Conservation (phyloP, 2,113 vertebrate genomes). For the Periophthalmodon schlosseri region DNA sequence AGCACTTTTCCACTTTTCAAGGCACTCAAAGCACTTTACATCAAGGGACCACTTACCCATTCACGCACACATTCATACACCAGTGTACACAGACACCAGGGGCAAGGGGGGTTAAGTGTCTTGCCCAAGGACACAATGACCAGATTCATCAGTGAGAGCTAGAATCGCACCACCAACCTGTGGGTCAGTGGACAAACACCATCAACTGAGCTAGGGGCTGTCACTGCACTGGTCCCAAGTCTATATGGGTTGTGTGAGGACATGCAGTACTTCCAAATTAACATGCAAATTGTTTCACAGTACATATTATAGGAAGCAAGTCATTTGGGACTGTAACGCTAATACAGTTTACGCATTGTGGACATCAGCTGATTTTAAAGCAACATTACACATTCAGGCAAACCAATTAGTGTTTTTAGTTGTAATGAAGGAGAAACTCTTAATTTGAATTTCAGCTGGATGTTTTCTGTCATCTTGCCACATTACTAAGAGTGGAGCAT, state of each 20-base stretch:
- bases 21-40: too few relatives aligned
- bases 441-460: conserved; percentile 23
- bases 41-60: too few relatives aligned
- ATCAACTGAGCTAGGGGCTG: too few relatives aligned
- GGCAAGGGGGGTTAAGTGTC: too few relatives aligned
- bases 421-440: conserved; percentile 15
- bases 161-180: too few relatives aligned
- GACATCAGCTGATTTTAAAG: not conserved
- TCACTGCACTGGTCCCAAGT: not conserved
- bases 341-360: not conserved
- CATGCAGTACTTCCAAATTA: not conserved
- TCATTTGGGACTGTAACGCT: not conserved
- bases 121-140: too few relatives aligned
- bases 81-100: too few relatives aligned
- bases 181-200: too few relatives aligned
- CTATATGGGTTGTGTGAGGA: not conserved
- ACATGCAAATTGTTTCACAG: not conserved
- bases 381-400: not conserved
- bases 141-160: too few relatives aligned
- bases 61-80: too few relatives aligned
- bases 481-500: conserved; percentile 23
- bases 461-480: conserved; percentile 34
- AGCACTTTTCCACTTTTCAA: too few relatives aligned
- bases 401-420: conserved; percentile 1
- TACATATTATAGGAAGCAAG: not conserved